Base-by-base conservation (phyloP, 2,797 vertebrate genomes). In the Phataginus tricuspis region DNA sequence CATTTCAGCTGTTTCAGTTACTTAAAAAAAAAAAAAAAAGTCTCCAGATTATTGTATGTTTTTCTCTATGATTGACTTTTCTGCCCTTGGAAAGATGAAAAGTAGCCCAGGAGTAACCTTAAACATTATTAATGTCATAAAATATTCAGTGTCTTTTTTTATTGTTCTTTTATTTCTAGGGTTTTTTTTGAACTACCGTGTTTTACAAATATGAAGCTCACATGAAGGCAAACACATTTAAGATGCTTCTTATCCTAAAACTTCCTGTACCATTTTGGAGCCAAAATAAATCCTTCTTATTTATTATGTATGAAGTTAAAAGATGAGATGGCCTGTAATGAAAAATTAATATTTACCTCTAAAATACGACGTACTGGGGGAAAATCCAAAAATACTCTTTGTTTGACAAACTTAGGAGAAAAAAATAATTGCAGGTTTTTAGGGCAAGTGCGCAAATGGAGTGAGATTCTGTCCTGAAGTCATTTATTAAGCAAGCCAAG, bases 291-390 rank as follows among this genome's bases (percentile, higher is more conserved):
- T 95, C 61, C 37, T 93, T 59, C 14, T 4, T 61, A 86, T 97
- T 75, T 94, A 96, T 97, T 97, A 87, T 96, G 61, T 64, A 88
- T 84, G 80, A 94, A 93, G 86, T 90, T 92, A 96, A 94, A 93
- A 90, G 51, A 90, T 31, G 66, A 68, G 66, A 72, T 93, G 39
- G 37, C 21, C 90, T 90, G 75, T 59, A 55, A 86, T 90, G 66
- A 90, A 82, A 92, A 95, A 92, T 96, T 91, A 42, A 96, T 88
- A 86, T 68, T 84, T 87, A 86, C 51, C 57, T 86, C 80, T 79
- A 94, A 96, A 94, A 79, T 74, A 61, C 0, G 5, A 49, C 55
- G 72, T 71, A 19, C 84, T 68, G 5, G 18, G n/a, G 55, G 82
- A 27, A 95, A 88, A 39, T 61, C 53, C 51, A 96, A 93, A 95